phyloP scores from a whole-genome alignment of 2,113 vertebrate genomes.

The Triplophysa siluroides region DNA sequence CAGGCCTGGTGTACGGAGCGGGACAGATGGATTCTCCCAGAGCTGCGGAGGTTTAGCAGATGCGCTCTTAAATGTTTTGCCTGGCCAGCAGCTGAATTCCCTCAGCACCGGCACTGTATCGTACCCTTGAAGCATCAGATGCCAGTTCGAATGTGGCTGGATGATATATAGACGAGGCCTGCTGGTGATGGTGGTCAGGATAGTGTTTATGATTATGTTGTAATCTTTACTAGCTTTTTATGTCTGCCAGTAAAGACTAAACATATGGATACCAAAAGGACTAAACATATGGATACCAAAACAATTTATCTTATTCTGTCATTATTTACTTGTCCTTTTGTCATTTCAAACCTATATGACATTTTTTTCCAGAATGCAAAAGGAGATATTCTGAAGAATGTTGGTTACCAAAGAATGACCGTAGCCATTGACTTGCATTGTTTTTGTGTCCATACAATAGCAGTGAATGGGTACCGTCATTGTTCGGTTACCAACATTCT shows the following conservation, averaged over 20 bases:
- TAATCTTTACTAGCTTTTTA: neutral
- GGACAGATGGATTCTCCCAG: constrained; percentile 28
- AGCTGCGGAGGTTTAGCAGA: constrained; percentile 27
- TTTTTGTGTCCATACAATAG: no score
- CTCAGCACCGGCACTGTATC: neutral
- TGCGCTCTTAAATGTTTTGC: constrained; percentile 29
- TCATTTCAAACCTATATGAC: no score
- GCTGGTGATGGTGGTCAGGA: neutral
- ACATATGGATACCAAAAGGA: no score
- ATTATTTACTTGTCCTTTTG: no score
- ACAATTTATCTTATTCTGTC: no score
- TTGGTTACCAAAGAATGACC: no score
- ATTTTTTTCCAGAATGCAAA: no score
- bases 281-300: no score
- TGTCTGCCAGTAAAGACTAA: neutral
- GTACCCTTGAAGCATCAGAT: constrained; percentile 26
- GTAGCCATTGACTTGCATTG: no score
- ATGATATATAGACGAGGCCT: neutral
- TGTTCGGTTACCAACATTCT: no score
- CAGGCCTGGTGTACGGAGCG: neutral
- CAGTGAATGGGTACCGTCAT: no score
- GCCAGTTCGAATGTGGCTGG: neutral
- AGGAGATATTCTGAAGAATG: no score
- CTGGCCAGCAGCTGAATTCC: constrained; percentile 14
- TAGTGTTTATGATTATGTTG: neutral